phyloP scores from a whole-genome alignment of 1,140 invertebrate species.

The Heliconius hewitsoni region DNA sequence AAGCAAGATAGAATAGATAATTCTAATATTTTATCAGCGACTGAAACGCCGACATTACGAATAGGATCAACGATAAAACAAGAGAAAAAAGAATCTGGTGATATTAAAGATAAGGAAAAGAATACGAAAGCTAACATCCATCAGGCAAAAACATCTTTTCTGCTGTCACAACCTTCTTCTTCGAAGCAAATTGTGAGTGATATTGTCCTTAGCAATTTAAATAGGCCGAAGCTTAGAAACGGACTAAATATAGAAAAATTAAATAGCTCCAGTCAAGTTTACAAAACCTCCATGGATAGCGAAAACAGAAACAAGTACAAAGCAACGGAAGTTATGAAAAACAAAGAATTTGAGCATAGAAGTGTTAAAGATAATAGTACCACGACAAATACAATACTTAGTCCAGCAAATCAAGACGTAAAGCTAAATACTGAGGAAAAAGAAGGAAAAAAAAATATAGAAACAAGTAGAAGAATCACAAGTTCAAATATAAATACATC shows the following conservation, averaged over 20 bases:
- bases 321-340: neutral
- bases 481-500: neutral
- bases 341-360: neutral
- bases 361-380: neutral
- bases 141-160: constrained; percentile 27
- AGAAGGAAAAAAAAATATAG: neutral
- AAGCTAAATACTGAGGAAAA: neutral
- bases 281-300: neutral
- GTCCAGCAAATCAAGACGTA: neutral
- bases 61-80: constrained; percentile 46
- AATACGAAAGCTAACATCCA: neutral
- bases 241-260: neutral
- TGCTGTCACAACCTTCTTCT: constrained; percentile 31
- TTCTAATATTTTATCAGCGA: constrained; percentile 26
- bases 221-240: constrained; percentile 1
- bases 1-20: constrained; percentile 44
- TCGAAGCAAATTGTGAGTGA: constrained; percentile 17
- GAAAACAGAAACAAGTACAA: neutral
- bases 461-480: neutral
- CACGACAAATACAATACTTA: neutral
- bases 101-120: neutral
- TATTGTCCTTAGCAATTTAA: constrained; percentile 3
- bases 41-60: constrained; percentile 62
- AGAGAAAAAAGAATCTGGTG: constrained; percentile 6
- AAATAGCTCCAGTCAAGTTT: neutral